Conservation (phyloP, 2,113 vertebrate species). For the Ciconia maguari region DNA sequence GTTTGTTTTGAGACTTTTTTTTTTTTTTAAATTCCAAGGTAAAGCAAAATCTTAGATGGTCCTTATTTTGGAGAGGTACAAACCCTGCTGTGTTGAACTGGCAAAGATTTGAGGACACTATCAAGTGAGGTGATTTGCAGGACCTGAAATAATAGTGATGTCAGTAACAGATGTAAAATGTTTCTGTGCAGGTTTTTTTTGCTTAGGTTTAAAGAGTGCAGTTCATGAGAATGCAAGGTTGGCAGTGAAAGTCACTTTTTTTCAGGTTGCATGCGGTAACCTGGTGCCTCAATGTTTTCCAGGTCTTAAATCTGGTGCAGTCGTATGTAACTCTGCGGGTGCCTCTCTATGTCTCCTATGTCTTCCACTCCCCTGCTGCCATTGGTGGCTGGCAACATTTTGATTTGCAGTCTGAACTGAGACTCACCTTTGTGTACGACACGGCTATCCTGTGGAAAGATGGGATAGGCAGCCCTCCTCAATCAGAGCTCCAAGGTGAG, state of each 20-base stretch:
- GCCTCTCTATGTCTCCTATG: conserved; percentile 78
- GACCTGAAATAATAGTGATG: background rate
- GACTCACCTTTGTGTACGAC: conserved; percentile 80
- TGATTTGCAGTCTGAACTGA: conserved; percentile 80
- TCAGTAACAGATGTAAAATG: background rate
- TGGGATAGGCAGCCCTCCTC: conserved; percentile 76
- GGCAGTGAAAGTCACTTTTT: background rate
- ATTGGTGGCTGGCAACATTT: conserved; percentile 81
- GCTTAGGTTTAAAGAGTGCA: background rate
- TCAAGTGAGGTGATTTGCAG: background rate
- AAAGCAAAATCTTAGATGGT: background rate
- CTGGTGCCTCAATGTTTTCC: background rate
- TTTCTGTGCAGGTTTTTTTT: background rate
- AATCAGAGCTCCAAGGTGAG: conserved; percentile 78
- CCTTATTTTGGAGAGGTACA: background rate
- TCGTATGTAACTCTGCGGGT: conserved; percentile 77
- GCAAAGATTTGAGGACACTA: background rate
- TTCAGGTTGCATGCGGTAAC: background rate
- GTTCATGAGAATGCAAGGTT: background rate
- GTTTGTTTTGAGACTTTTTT: background rate
- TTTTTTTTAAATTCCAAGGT: background rate
- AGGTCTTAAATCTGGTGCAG: conserved; percentile 79
- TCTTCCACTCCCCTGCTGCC: conserved; percentile 77
- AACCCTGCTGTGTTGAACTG: background rate
- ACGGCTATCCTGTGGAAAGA: conserved; percentile 83